Base-by-base conservation (phyloP, 2,113 vertebrate species). In the Etia nguti region DNA sequence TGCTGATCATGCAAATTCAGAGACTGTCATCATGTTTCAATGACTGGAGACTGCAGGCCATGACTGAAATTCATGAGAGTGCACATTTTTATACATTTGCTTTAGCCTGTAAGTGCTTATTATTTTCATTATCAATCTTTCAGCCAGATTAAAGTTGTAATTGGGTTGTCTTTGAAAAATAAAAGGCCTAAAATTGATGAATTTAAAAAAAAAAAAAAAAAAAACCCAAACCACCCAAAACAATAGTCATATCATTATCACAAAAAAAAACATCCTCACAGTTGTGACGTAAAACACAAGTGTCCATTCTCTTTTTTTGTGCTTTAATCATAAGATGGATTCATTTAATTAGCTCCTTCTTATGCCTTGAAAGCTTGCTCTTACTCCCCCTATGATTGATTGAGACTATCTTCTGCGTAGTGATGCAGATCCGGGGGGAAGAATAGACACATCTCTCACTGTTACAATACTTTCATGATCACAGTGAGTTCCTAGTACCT, bases 331-430 rank as follows among this genome's bases (percentile, higher is more conserved):
- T 38, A 29, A 83, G 22, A 89, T 86, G 29, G 73, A 85, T 88
- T 54, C 20, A 88, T 90, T 87, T 81, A 41, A 89, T 88, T 75
- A 65, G 13, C 36, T 79, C n/a, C 20, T n/a, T 48, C 22, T 86
- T 29, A 38, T 75, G 41, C 57, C 59, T 18, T 81, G 18, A 70
- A 81, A 46, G 65, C 59, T 79, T 41, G 11, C 50, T 79, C 60
- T 70, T 46, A 26, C 48, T 81, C 79, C 52, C 60, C 34, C 18
- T n/a, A 26, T 82, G 86, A 92, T 83, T 83, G 18, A 93, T 73
- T 73, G 65, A 73, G n/a, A 29, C 50, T 6, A 55, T 87, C 18
- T 56, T 59, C 16, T 52, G 15, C 15, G 18, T 68, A 26, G n/a
- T 55, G 43, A 65, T 26, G 60, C 52, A 86, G 50, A 70, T 57